Evolutionary conservation across 2,797 vertebrate species (phyloP).

Genomic region (Mallotus villosus): DNA sequence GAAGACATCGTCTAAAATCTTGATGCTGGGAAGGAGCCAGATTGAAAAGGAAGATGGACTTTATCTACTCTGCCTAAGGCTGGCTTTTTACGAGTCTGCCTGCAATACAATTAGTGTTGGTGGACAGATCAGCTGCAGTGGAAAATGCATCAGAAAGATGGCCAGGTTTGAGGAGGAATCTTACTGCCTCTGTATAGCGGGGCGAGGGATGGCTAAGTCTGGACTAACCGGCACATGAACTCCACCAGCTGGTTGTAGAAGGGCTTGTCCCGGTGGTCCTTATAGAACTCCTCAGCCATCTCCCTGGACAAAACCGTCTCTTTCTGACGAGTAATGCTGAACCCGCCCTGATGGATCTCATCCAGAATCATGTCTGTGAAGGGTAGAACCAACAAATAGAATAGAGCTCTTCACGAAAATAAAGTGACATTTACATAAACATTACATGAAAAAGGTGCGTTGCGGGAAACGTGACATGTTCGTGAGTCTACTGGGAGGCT

Average conservation of each 20-base stretch:
- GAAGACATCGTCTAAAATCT: constrained; percentile 51
- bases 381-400: background rate
- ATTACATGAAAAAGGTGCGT: background rate
- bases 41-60: constrained; percentile 57
- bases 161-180: constrained; percentile 13
- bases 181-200: constrained; percentile 1
- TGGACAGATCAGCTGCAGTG: constrained; percentile 40
- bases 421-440: background rate
- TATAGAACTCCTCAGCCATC: constrained; percentile 82
- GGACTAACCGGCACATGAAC: constrained; percentile 84
- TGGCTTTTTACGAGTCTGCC: constrained; percentile 42
- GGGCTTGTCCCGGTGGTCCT: constrained; percentile 75
- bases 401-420: background rate
- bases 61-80: constrained; percentile 37
- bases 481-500: no score
- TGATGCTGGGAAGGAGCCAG: constrained; percentile 46
- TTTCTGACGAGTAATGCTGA: constrained; percentile 78
- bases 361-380: constrained; percentile 78
- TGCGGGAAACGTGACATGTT: background rate
- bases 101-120: constrained; percentile 32
- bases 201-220: background rate
- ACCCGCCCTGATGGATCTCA: constrained; percentile 73
- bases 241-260: constrained; percentile 83
- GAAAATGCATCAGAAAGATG: constrained; percentile 20
- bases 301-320: constrained; percentile 76